Evolutionary conservation across 2,113 vertebrate genomes (phyloP).

Genomic region (Sapayoa aenigma): DNA sequence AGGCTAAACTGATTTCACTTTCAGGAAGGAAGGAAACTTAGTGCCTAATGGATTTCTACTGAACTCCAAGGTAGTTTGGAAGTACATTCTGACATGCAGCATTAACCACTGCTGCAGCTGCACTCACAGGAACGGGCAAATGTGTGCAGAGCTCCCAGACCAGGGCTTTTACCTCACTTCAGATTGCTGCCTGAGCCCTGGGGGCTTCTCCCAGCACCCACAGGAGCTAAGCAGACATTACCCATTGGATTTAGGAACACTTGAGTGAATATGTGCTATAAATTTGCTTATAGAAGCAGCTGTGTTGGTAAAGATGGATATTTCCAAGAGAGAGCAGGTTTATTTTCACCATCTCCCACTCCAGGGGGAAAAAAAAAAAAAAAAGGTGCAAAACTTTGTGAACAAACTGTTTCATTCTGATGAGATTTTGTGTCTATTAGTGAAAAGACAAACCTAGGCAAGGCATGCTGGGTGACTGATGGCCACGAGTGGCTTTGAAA

Average conservation of each 20-base stretch:
- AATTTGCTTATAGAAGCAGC: not conserved
- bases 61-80: not conserved
- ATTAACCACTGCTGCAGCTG: slow-evolving; percentile 3
- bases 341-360: fast-evolving
- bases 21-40: not conserved
- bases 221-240: not conserved
- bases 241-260: not conserved
- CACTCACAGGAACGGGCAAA: not conserved
- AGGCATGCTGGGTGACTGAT: not conserved
- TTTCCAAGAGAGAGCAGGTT: not conserved
- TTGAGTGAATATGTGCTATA: not conserved
- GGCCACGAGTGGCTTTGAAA: not conserved
- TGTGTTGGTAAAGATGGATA: not conserved
- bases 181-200: not conserved
- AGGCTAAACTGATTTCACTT: slow-evolving; percentile 4
- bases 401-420: not conserved
- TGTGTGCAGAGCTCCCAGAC: not conserved
- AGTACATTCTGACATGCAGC: slow-evolving; percentile 21
- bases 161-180: not conserved
- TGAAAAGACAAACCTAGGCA: not conserved
- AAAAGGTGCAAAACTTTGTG: not conserved
- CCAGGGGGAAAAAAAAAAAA: not conserved
- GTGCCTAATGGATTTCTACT: slow-evolving; percentile 31
- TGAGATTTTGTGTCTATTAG: not conserved
- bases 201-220: not conserved